Conservation (phyloP, 2,888 invertebrate genomes). For the Polydrusus tereticollis region DNA sequence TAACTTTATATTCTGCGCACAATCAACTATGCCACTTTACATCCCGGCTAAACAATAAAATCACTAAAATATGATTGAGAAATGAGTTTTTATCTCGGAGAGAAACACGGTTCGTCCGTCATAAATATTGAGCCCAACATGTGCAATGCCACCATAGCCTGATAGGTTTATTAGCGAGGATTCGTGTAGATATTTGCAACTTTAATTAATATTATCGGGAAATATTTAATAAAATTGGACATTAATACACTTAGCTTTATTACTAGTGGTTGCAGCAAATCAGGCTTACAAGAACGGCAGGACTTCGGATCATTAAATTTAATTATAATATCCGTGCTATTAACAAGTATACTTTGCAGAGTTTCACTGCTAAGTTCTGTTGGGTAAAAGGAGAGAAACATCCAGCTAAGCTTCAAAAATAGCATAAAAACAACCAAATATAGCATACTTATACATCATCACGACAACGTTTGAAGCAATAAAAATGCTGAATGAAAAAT, state of each 20-base stretch:
- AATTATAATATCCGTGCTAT: too few relatives aligned
- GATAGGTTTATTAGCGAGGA: conserved; percentile 49
- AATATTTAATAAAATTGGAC: conserved; percentile 50
- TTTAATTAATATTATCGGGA: conserved; percentile 48
- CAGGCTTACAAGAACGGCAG: conserved; percentile 26
- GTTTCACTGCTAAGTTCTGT: too few relatives aligned
- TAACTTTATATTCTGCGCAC: conserved; percentile 68
- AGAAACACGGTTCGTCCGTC: conserved; percentile 63
- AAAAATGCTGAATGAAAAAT: too few relatives aligned
- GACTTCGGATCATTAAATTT: not conserved
- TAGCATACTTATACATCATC: too few relatives aligned
- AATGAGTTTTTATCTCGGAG: conserved; percentile 65
- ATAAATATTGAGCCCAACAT: conserved; percentile 64
- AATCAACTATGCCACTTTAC: conserved; percentile 68
- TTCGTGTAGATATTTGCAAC: conserved; percentile 41
- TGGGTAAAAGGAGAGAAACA: too few relatives aligned
- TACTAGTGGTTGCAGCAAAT: conserved; percentile 5
- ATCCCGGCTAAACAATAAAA: conserved; percentile 68
- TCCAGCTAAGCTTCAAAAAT: too few relatives aligned
- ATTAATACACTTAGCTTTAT: conserved; percentile 34
- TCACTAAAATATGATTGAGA: conserved; percentile 69
- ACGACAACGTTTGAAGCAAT: too few relatives aligned
- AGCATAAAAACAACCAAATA: too few relatives aligned
- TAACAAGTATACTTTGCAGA: too few relatives aligned
- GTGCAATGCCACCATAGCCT: conserved; percentile 54